Evolutionary conservation across 2,888 invertebrate species (phyloP).

Genomic region (Apodemia mormo): DNA sequence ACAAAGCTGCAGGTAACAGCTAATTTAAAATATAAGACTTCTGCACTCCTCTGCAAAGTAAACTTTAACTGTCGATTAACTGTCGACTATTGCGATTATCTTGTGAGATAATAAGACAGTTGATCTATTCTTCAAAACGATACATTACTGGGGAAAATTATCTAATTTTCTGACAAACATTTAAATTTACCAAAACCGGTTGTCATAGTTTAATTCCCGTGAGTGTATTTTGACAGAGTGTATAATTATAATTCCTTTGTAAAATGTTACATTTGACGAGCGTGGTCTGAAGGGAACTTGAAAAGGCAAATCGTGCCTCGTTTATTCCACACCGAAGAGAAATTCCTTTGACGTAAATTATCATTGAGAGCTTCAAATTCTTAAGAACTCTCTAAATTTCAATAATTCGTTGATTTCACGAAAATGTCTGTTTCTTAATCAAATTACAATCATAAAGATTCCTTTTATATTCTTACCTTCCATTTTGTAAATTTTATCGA

Average conservation of each 20-base stretch:
- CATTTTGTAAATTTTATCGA: not conserved
- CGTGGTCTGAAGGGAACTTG: conserved; percentile 2
- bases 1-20: too few species aligned
- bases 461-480: conserved; percentile 1
- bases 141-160: too few species aligned
- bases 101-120: too few species aligned
- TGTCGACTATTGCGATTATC: too few species aligned
- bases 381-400: conserved; percentile 6
- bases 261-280: not conserved
- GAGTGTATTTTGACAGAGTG: not conserved
- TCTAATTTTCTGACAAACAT: too few species aligned
- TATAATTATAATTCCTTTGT: not conserved
- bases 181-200: not conserved
- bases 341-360: conserved; percentile 8
- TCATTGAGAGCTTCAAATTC: conserved; percentile 3
- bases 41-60: too few species aligned
- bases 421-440: conserved; percentile 9
- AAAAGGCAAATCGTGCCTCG: conserved; percentile 4
- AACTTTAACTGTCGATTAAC: too few species aligned
- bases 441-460: conserved; percentile 1
- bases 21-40: too few species aligned
- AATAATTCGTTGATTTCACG: conserved; percentile 8
- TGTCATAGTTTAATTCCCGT: not conserved
- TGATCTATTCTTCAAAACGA: too few species aligned
- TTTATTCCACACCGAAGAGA: conserved; percentile 4